Evolutionary conservation across 2,888 invertebrate species (phyloP), one percentile per base, ranked within the genome.

Genomic region (Tipula lateralis): DNA sequence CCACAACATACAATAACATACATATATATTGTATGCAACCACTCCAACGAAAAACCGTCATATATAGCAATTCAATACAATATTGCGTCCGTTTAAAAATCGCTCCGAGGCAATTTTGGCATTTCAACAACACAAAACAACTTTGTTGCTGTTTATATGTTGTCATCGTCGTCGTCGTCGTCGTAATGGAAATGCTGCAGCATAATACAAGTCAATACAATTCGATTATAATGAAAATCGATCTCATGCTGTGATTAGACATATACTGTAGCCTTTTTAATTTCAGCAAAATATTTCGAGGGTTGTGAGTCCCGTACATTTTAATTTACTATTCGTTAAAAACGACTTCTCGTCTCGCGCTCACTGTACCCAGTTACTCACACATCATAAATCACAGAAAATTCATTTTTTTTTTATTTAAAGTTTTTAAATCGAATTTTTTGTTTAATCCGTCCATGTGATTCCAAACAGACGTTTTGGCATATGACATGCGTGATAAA

Each of bases 391-490:
- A 82, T 82, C 82, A 82, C 32, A 2, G 6, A 19, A 82, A 29
- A 30, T 29, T 82, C 29, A 3, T 16, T 16, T 12, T 24, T 1
- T 4, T 81, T 29, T 30, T 30, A 29, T 82, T 30, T 32, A 82
- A 82, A 30, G 30, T 82, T 82, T n/a, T 82, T 82, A 30, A 81
- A 81, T 7, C 36, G 12, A 36, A 4, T 36, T 44, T 44, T 39
- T 39, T 13, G 7, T 44, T 44, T 44, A 44, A 44, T 82, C 82
- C 16, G n/a, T 32, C 5, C n/a, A 82, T 82, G 30, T 82, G 30
- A 82, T 82, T 82, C 30, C 82, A 6, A 82, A 82, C 82, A 82
- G 82, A 82, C 82, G 82, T 82, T 82, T 82, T 82, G 82, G 82
- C 82, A 82, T 82, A 82, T 82, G 82, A 30, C 82, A 82, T 30